phyloP scores from a whole-genome alignment of 64 coral and sea anemone genomes.

The Actinia tenebrosa region DNA sequence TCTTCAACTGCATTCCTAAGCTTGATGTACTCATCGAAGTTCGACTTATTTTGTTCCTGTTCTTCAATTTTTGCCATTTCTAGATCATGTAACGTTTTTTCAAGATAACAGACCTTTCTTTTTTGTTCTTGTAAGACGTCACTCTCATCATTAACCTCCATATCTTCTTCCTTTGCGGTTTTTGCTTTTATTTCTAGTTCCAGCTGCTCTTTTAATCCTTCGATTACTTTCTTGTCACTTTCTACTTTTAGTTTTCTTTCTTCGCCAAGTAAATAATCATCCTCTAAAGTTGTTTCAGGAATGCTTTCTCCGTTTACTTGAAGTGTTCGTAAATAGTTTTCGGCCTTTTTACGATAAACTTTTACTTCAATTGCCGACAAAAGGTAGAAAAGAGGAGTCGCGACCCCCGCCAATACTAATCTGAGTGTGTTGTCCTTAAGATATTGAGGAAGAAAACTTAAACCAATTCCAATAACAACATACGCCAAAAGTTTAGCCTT shows the following conservation, averaged over 20 bases:
- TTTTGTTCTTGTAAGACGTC: conserved; percentile 47
- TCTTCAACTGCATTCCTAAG: conserved; percentile 73
- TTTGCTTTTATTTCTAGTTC: conserved; percentile 70
- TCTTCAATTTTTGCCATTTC: conserved; percentile 77
- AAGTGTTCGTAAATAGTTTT: conserved; percentile 2
- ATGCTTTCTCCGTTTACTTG: neutral
- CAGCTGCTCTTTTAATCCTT: conserved; percentile 58
- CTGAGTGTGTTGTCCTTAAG: conserved; percentile 19
- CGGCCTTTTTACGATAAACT: conserved; percentile 29
- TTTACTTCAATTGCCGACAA: conserved; percentile 18
- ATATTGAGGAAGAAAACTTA: conserved; percentile 33
- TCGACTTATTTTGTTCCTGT: conserved; percentile 57
- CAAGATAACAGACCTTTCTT: conserved; percentile 35
- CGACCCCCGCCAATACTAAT: conserved; percentile 26
- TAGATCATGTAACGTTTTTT: conserved; percentile 45
- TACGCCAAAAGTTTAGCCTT: conserved; percentile 12
- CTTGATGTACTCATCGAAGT: conserved; percentile 71
- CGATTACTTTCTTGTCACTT: conserved; percentile 69
- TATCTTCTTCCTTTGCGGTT: conserved; percentile 26
- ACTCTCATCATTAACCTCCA: conserved; percentile 46
- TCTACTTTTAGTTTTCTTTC: conserved; percentile 54
- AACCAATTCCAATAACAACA: conserved; percentile 28
- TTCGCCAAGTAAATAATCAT: conserved; percentile 46
- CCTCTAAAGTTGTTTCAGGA: neutral
- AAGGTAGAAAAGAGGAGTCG: conserved; percentile 26